These are phyloP conservation scores for Nannobrachium achirus DNA, from an alignment of 2,113 vertebrate species.

Conservation along the genomic window DNA sequence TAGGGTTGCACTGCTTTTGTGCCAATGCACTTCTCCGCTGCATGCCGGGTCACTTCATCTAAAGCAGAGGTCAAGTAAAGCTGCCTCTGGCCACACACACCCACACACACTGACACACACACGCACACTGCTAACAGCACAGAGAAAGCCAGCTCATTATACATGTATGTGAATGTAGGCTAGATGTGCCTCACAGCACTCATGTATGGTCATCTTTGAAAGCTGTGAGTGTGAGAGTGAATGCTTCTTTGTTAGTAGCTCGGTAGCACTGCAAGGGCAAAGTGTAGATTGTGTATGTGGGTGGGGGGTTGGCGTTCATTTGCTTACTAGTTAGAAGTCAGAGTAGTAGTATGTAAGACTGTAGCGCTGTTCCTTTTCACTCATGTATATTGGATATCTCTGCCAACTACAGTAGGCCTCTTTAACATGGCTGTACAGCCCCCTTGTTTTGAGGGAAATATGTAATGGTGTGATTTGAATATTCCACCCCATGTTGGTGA, in stretches of 20 bases:
- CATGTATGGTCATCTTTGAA: slow-evolving; percentile 53
- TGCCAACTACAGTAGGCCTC: slow-evolving; percentile 14
- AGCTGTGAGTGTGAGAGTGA: slow-evolving; percentile 41
- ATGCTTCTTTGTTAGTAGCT: slow-evolving; percentile 58
- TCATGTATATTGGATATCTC: slow-evolving; percentile 8
- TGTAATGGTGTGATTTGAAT: too few relatives aligned
- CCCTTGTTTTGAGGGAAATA: too few relatives aligned
- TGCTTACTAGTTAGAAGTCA: slow-evolving; percentile 32
- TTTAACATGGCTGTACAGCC: not conserved
- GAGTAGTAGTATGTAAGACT: slow-evolving; percentile 25
- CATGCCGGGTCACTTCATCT: slow-evolving; percentile 13
- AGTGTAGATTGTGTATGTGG: slow-evolving; percentile 35
- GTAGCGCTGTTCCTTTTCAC: not conserved
- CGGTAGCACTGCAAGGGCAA: slow-evolving; percentile 26
- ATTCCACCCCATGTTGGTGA: too few relatives aligned
- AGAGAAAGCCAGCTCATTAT: slow-evolving; percentile 36
- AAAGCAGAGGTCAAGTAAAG: slow-evolving; percentile 19
- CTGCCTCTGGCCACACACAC: slow-evolving; percentile 15
- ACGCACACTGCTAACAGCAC: slow-evolving; percentile 13
- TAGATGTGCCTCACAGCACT: slow-evolving; percentile 32
- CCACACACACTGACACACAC: not conserved
- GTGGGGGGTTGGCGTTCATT: slow-evolving; percentile 54
- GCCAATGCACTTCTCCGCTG: slow-evolving; percentile 22
- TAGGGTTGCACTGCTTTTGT: not conserved
- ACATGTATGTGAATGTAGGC: slow-evolving; percentile 27